Percentiles rank a stretch among this genome's conserved stretches.
Evolutionary conservation across 2,113 vertebrate species (phyloP).

Genomic region (Charina bottae): DNA sequence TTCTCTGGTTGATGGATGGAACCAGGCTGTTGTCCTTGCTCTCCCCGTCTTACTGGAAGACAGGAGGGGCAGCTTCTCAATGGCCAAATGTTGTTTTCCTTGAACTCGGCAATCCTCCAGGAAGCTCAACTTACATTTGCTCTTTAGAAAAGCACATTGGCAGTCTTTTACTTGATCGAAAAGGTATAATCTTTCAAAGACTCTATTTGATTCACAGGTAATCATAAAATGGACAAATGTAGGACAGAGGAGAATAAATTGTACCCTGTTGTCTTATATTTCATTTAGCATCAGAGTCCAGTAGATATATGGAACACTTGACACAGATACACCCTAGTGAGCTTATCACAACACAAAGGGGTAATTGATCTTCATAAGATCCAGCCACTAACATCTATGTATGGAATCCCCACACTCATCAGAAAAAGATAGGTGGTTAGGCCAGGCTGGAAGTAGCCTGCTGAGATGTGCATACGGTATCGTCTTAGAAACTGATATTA

Average conservation of each 20-base stretch:
- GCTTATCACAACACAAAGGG: fast-evolving
- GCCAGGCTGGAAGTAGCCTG: neutral
- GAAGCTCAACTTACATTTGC: neutral
- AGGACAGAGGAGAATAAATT: neutral
- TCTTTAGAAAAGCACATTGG: neutral
- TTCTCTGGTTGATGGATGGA: neutral
- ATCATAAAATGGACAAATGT: neutral
- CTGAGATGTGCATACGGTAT: fast-evolving
- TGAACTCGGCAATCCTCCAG: neutral
- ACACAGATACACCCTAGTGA: neutral
- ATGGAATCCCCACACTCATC: constrained; percentile 5
- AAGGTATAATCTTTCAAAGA: neutral
- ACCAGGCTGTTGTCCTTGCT: neutral
- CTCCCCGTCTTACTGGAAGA: neutral
- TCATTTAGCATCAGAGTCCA: neutral
- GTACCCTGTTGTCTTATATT: neutral
- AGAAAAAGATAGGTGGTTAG: neutral
- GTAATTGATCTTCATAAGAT: neutral
- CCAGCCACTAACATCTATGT: fast-evolving
- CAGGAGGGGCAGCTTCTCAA: no score
- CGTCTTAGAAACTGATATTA: neutral
- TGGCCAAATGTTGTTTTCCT: neutral
- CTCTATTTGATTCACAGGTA: constrained; percentile 19
- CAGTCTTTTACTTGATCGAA: neutral
- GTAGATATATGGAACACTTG: neutral